These are phyloP conservation scores for Oikopleura vanhoeffeni DNA, from an alignment of 23 tunicate species.

Conservation along the genomic window DNA sequence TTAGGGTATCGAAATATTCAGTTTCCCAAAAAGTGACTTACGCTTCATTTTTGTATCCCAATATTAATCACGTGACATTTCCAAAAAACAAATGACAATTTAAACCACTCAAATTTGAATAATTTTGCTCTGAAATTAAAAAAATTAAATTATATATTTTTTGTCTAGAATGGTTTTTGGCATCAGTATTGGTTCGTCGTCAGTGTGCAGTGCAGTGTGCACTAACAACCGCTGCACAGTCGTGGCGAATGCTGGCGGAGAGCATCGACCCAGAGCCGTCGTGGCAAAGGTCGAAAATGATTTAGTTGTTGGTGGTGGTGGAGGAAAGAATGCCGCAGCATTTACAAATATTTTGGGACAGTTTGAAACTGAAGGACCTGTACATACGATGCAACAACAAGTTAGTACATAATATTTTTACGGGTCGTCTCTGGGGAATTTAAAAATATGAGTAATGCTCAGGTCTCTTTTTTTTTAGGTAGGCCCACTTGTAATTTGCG, in stretches of 20 bases:
- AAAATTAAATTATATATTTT: not conserved
- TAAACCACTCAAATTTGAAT: too few species aligned
- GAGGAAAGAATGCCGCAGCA: not conserved
- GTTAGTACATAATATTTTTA: too few species aligned
- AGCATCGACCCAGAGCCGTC: not conserved
- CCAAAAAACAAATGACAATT: too few species aligned
- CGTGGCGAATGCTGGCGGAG: not conserved
- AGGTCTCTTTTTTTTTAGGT: too few species aligned
- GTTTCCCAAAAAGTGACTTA: too few species aligned
- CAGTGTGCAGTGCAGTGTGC: not conserved
- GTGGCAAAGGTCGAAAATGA: not conserved
- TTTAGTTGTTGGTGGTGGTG: not conserved
- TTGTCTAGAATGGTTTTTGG: slow-evolving; percentile 11
- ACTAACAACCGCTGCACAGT: not conserved
- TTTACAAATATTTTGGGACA: not conserved
- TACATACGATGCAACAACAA: not conserved
- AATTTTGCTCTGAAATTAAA: not conserved
- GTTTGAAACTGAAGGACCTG: not conserved
- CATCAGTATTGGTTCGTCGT: not conserved
- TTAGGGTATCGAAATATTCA: too few species aligned
- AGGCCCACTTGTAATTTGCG: too few species aligned
- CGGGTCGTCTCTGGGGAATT: too few species aligned
- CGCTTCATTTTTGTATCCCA: too few species aligned
- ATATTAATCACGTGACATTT: too few species aligned
- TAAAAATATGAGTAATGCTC: too few species aligned